Conservation (phyloP, 2,888 invertebrate genomes). For the Drosophila limbata region DNA sequence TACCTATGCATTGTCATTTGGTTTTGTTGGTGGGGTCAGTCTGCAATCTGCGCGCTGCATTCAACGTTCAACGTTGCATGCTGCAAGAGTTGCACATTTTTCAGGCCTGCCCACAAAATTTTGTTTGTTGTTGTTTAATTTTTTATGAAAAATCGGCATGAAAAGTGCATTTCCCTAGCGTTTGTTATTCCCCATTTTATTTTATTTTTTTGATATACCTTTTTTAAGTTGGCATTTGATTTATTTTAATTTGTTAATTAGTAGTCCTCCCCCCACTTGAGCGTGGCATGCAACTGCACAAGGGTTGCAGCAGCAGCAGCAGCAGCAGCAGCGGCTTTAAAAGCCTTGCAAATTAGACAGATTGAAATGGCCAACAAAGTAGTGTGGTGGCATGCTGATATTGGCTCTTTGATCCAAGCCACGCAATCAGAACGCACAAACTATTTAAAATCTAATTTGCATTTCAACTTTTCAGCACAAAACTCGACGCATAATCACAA, state of each 20-base stretch:
- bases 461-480: slow-evolving; percentile 50
- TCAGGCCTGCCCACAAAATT: slow-evolving; percentile 31
- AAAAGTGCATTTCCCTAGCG: slow-evolving; percentile 73
- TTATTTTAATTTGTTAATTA: slow-evolving; percentile 80
- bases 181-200: slow-evolving; percentile 31
- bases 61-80: slow-evolving; percentile 21
- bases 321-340: slow-evolving; percentile 31
- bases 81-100: slow-evolving; percentile 79
- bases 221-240: slow-evolving; percentile 42
- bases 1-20: slow-evolving; percentile 76
- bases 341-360: slow-evolving; percentile 66
- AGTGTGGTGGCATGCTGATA: slow-evolving; percentile 10
- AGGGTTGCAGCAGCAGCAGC: slow-evolving; percentile 8
- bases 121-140: slow-evolving; percentile 74
- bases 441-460: slow-evolving; percentile 79
- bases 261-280: slow-evolving; percentile 64
- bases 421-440: slow-evolving; percentile 65
- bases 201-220: slow-evolving; percentile 17
- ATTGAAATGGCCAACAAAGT: slow-evolving; percentile 53
- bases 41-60: slow-evolving; percentile 22
- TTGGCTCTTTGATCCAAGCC: slow-evolving; percentile 62
- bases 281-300: slow-evolving; percentile 57
- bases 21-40: slow-evolving; percentile 63
- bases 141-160: slow-evolving; percentile 79
- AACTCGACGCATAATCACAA: slow-evolving; percentile 62